Percentiles rank a stretch among this genome's conserved stretches.
phyloP scores from a whole-genome alignment of 2,888 invertebrate species.

The Flexamia atlantica region DNA sequence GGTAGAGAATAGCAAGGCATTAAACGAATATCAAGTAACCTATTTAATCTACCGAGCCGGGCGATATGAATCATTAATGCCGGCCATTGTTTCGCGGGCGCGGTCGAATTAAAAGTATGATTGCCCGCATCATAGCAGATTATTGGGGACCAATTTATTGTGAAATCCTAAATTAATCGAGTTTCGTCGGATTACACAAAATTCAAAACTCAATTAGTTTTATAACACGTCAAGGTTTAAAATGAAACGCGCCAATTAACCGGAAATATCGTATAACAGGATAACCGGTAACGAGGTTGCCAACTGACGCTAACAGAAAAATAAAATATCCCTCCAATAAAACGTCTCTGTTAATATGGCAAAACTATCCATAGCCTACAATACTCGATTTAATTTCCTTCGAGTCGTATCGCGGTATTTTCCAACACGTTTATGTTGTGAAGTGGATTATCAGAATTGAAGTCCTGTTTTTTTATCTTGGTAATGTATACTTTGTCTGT shows the following conservation, averaged over 20 bases:
- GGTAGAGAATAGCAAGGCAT: not conserved
- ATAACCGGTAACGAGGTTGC: conserved; percentile 19
- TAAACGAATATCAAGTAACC: conserved; percentile 28
- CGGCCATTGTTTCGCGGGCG: not conserved
- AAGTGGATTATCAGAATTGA: not conserved
- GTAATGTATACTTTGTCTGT: too few relatives aligned
- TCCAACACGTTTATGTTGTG: not conserved
- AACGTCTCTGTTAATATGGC: conserved; percentile 33
- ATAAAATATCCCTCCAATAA: conserved; percentile 30
- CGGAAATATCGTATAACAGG: conserved; percentile 20
- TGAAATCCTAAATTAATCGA: conserved; percentile 48
- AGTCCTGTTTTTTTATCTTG: not conserved
- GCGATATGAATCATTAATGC: conserved; percentile 26
- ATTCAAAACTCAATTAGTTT: conserved; percentile 56
- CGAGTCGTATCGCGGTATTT: not conserved
- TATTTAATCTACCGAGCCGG: conserved; percentile 2
- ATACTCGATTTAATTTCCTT: not conserved
- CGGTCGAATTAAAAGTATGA: conserved; percentile 47
- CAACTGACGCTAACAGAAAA: conserved; percentile 21
- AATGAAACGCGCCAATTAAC: conserved; percentile 32
- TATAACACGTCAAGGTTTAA: conserved; percentile 56
- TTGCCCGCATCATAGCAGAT: conserved; percentile 33
- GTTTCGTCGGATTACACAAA: conserved; percentile 37
- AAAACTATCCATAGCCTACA: conserved; percentile 17
- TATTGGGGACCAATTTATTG: conserved; percentile 51